phyloP scores from a whole-genome alignment of 2,797 vertebrate species.

The Melopsittacus undulatus region DNA sequence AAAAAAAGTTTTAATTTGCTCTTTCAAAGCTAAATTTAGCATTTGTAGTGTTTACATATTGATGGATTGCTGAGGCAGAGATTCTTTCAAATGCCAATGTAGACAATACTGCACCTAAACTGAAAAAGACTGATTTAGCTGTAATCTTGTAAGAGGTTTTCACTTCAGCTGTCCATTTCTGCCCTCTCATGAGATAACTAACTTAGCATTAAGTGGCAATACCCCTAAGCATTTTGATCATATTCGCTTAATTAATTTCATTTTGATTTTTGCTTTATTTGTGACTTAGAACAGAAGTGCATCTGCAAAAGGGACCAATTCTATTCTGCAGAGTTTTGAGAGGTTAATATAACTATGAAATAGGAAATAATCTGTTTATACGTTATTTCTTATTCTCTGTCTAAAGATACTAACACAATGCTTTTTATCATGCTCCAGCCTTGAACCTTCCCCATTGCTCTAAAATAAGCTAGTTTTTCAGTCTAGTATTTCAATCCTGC shows the following conservation, averaged over 20 bases:
- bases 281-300: not conserved
- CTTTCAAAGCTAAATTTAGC: not conserved
- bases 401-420: not conserved
- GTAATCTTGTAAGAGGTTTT: not conserved
- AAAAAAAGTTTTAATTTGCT: not conserved
- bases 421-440: not conserved
- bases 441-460: not conserved
- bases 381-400: not conserved
- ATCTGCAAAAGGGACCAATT: not conserved
- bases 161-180: not conserved
- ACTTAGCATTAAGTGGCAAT: not conserved
- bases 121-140: not conserved
- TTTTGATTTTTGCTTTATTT: not conserved
- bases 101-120: not conserved
- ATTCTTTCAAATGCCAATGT: not conserved
- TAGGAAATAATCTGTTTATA: not conserved
- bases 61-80: not conserved
- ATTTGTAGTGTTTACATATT: not conserved
- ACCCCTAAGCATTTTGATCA: not conserved
- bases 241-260: not conserved
- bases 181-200: not conserved
- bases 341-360: not conserved
- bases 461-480: not conserved
- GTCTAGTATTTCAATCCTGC: not conserved
- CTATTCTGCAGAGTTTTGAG: not conserved